These are phyloP conservation scores for Pangasianodon gigas DNA, from an alignment of 2,113 vertebrate genomes.

Conservation along the genomic window DNA sequence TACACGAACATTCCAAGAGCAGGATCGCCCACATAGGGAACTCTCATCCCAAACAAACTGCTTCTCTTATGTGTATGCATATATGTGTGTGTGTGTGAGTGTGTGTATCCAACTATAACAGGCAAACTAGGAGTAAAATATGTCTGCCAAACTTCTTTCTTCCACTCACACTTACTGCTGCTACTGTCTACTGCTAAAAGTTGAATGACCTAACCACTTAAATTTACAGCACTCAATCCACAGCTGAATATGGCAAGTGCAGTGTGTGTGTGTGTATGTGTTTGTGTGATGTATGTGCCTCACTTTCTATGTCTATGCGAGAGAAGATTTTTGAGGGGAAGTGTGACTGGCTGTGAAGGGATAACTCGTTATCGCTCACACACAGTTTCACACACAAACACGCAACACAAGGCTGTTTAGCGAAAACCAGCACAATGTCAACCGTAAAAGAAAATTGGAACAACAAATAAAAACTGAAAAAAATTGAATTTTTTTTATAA, in stretches of 20 bases:
- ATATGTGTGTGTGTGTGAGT: not conserved
- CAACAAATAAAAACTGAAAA: not conserved
- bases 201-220: not conserved
- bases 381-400: not conserved
- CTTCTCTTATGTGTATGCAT: constrained; percentile 22
- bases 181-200: not conserved
- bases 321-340: not conserved
- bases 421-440: not conserved
- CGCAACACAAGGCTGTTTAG: not conserved
- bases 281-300: not conserved
- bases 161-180: not conserved
- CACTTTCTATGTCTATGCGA: not conserved
- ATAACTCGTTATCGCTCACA: constrained; percentile 30
- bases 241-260: not conserved
- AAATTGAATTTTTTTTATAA: not conserved
- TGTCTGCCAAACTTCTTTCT: not conserved
- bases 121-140: constrained; percentile 6
- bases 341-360: constrained; percentile 5
- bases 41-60: constrained; percentile 60
- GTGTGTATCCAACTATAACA: not conserved
- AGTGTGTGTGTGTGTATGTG: not conserved
- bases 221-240: not conserved
- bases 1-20: constrained; percentile 55
- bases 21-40: constrained; percentile 59
- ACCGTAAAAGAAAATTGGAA: not conserved